Conservation (phyloP, 2,888 invertebrate species). For the Catotricha subobsoleta region DNA sequence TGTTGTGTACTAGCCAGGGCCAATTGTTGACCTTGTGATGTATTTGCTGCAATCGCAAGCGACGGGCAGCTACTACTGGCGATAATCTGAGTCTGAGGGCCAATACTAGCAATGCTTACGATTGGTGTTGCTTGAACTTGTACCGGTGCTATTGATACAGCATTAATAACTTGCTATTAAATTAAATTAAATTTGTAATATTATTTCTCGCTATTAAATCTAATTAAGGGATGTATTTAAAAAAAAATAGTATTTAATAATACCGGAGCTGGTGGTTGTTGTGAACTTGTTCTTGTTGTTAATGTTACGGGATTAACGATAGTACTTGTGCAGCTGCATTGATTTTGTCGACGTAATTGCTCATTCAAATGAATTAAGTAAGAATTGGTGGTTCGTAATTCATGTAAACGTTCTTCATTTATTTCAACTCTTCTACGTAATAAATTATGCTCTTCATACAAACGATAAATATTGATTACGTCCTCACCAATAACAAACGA, state of each 20-base stretch:
- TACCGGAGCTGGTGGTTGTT: constrained; percentile 27
- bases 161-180: constrained; percentile 32
- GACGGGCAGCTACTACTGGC: constrained; percentile 13
- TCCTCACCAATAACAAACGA: constrained; percentile 11
- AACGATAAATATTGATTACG: constrained; percentile 14
- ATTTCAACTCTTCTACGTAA: constrained; percentile 16
- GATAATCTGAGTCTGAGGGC: constrained; percentile 12
- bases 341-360: constrained; percentile 39
- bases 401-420: constrained; percentile 30
- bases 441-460: constrained; percentile 17
- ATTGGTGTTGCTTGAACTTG: constrained; percentile 35
- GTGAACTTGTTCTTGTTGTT: constrained; percentile 36
- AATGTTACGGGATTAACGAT: constrained; percentile 42
- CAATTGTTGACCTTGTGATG: constrained; percentile 15
- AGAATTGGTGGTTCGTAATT: constrained; percentile 58
- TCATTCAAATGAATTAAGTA: constrained; percentile 63
- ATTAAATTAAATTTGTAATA: too few relatives aligned
- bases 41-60: constrained; percentile 15
- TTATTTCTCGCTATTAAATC: too few relatives aligned
- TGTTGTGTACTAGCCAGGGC: constrained; percentile 13
- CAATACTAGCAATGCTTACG: constrained; percentile 32
- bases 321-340: constrained; percentile 26
- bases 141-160: constrained; percentile 36
- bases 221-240: not conserved
- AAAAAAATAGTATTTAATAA: not conserved